Conservation (phyloP, 1,140 invertebrate species). For the Scaptomyza montana region DNA sequence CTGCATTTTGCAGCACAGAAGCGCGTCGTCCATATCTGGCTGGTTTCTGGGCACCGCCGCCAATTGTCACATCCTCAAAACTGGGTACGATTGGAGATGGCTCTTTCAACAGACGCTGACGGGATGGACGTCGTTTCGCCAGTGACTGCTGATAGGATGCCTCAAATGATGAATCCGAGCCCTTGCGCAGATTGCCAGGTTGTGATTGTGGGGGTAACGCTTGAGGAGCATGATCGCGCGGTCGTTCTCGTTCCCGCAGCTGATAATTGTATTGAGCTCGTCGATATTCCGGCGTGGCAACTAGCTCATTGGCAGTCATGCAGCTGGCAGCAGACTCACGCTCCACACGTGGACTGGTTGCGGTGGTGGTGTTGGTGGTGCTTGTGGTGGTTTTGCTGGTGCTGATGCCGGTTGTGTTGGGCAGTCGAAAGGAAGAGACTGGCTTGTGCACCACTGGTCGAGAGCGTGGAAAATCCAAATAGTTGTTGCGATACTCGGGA, state of each 20-base stretch:
- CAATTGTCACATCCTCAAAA: conserved; percentile 58
- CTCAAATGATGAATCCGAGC: conserved; percentile 64
- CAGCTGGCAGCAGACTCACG: conserved; percentile 15
- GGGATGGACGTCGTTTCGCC: conserved; percentile 53
- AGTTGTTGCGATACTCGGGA: conserved; percentile 81
- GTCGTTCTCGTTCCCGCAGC: conserved; percentile 62
- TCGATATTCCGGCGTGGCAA: conserved; percentile 74
- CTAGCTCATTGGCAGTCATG: conserved; percentile 59
- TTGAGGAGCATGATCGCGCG: conserved; percentile 20
- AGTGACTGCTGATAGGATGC: conserved; percentile 25
- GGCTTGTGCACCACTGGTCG: conserved; percentile 77
- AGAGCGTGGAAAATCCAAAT: conserved; percentile 76
- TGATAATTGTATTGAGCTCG: conserved; percentile 76
- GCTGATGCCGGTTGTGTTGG: conserved; percentile 40
- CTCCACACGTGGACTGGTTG: conserved; percentile 25
- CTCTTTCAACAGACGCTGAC: conserved; percentile 54
- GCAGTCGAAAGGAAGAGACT: conserved; percentile 74
- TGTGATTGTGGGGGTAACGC: not conserved
- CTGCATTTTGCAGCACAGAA: conserved; percentile 67
- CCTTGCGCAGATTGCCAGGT: conserved; percentile 51
- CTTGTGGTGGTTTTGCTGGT: conserved; percentile 17
- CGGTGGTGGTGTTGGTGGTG: conserved; percentile 8
- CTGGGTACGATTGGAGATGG: conserved; percentile 20
- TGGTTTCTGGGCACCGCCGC: conserved; percentile 54
- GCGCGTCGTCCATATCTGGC: conserved; percentile 72